phyloP scores from a whole-genome alignment of 1,140 invertebrate genomes.

The Neotoxoptera formosana region DNA sequence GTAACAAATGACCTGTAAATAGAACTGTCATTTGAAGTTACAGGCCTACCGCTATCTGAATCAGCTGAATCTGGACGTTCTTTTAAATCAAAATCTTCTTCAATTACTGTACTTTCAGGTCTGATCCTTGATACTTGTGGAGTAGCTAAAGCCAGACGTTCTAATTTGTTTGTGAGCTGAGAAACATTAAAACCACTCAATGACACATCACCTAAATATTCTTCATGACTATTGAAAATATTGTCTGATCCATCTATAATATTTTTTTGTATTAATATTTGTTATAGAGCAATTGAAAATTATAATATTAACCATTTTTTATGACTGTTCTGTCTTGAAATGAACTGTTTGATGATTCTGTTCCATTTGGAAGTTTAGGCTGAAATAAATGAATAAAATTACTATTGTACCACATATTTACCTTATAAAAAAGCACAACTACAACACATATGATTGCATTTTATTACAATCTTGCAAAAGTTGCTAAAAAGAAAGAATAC shows the following conservation, averaged over 20 bases:
- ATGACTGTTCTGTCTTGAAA: slow-evolving; percentile 47
- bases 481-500: background rate
- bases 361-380: slow-evolving; percentile 48
- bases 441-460: background rate
- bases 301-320: slow-evolving; percentile 30
- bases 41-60: slow-evolving; percentile 49
- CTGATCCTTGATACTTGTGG: slow-evolving; percentile 12
- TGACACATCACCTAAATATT: slow-evolving; percentile 25
- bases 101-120: background rate
- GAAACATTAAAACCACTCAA: slow-evolving; percentile 34
- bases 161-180: slow-evolving; percentile 47
- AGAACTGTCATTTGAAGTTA: slow-evolving; percentile 49
- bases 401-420: background rate
- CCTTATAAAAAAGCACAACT: background rate
- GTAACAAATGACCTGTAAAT: slow-evolving; percentile 50
- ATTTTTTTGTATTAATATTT: background rate
- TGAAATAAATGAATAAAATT: background rate
- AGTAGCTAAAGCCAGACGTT: slow-evolving; percentile 54
- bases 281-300: background rate
- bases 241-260: slow-evolving; percentile 18
- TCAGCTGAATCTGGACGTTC: slow-evolving; percentile 48
- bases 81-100: slow-evolving; percentile 46
- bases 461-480: background rate
- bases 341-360: slow-evolving; percentile 46
- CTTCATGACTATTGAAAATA: slow-evolving; percentile 4